Evolutionary conservation across 1,140 invertebrate species (phyloP).

Genomic region (Drosophila arizonae): DNA sequence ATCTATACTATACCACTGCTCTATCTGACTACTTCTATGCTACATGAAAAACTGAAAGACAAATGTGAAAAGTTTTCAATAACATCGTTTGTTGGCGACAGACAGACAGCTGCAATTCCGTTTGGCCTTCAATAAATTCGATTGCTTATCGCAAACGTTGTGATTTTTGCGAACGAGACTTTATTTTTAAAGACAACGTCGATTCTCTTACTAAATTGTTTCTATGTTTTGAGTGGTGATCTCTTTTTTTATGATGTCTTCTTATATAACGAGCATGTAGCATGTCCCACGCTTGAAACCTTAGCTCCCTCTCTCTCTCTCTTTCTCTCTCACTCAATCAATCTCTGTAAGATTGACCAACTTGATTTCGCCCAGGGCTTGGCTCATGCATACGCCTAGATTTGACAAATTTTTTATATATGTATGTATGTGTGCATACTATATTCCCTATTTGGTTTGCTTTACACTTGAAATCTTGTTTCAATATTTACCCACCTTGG

Average conservation of each 20-base stretch:
- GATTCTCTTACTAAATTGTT: background rate
- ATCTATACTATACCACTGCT: no score
- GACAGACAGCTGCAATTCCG: background rate
- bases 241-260: background rate
- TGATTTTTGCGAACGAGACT: background rate
- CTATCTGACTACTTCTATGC: no score
- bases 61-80: background rate
- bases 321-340: no score
- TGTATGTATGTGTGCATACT: background rate
- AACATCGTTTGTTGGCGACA: background rate
- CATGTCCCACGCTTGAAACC: constrained; percentile 1
- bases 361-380: background rate
- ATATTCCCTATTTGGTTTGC: constrained; percentile 13
- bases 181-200: background rate
- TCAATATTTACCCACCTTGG: constrained; percentile 57
- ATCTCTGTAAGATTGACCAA: background rate
- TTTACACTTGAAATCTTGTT: constrained; percentile 46
- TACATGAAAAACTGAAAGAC: no score
- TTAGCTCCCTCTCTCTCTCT: constrained; percentile 2
- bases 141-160: constrained; percentile 18
- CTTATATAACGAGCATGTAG: constrained; percentile 7
- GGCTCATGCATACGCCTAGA: background rate
- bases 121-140: background rate
- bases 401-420: background rate
- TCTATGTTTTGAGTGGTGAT: background rate